Conservation (phyloP, 2,888 invertebrate genomes). For the Scaptodrosophila latifasciaeformis region DNA sequence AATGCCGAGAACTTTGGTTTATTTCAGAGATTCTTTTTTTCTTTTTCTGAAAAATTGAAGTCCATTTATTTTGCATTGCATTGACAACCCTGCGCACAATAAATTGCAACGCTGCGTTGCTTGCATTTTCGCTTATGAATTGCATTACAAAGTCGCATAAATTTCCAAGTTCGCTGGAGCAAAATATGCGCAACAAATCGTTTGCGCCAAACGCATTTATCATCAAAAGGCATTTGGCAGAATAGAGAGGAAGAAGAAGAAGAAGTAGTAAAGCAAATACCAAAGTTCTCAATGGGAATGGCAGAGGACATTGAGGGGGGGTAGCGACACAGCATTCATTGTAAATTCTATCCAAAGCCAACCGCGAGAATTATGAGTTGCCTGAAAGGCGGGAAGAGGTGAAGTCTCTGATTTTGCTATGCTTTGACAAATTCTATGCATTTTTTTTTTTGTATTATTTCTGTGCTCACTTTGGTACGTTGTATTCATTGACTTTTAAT, state of each 20-base stretch:
- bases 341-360: constrained; percentile 51
- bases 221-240: constrained; percentile 54
- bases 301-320: too few relatives aligned
- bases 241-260: not conserved
- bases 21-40: too few relatives aligned
- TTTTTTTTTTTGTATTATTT: too few relatives aligned
- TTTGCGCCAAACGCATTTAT: constrained; percentile 57
- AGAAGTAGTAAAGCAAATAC: too few relatives aligned
- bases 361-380: constrained; percentile 51
- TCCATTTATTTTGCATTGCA: constrained; percentile 35
- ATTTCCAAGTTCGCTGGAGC: constrained; percentile 40
- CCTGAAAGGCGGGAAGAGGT: constrained; percentile 10
- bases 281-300: too few relatives aligned
- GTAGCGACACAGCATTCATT: not conserved
- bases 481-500: constrained; percentile 50
- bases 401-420: too few relatives aligned
- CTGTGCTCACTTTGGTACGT: not conserved
- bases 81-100: constrained; percentile 54
- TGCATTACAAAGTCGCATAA: constrained; percentile 68
- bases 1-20: too few relatives aligned
- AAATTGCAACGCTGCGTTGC: constrained; percentile 43
- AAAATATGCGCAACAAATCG: constrained; percentile 64
- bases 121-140: constrained; percentile 57
- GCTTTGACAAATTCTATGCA: not conserved
- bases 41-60: too few relatives aligned